Evolutionary conservation across 2,113 vertebrate genomes (phyloP).

Genomic region (Nanger granti): DNA sequence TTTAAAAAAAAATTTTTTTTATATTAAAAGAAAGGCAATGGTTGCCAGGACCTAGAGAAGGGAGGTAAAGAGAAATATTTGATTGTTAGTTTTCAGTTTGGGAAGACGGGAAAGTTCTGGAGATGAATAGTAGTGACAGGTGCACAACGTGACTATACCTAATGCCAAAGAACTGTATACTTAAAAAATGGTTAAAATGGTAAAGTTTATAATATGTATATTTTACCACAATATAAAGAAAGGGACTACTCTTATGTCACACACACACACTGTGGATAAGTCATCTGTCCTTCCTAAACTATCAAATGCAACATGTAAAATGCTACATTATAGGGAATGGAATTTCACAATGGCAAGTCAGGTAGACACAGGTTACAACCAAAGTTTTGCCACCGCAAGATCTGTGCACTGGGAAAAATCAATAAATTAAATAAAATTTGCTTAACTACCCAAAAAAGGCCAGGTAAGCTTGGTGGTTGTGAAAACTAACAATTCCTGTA

Average conservation of each 20-base stretch:
- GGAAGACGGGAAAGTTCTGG: not conserved
- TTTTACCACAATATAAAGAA: not conserved
- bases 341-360: not conserved
- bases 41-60: not conserved
- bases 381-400: not conserved
- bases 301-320: not conserved
- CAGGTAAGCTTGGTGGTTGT: not conserved
- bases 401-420: not conserved
- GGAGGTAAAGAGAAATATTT: not conserved
- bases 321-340: not conserved
- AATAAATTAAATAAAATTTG: not conserved
- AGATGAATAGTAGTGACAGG: not conserved
- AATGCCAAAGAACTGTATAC: not conserved
- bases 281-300: not conserved
- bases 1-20: not conserved
- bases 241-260: not conserved
- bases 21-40: not conserved
- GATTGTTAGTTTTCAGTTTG: not conserved
- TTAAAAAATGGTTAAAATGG: not conserved
- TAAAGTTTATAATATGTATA: not conserved
- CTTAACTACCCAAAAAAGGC: not conserved
- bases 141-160: not conserved
- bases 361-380: not conserved
- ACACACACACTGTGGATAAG: not conserved
- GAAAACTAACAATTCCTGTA: not conserved